Percentiles rank a stretch among this genome's conserved stretches.
These are phyloP conservation scores for Deroplatys truncata DNA, from an alignment of 2,888 invertebrate genomes.

Conservation along the genomic window DNA sequence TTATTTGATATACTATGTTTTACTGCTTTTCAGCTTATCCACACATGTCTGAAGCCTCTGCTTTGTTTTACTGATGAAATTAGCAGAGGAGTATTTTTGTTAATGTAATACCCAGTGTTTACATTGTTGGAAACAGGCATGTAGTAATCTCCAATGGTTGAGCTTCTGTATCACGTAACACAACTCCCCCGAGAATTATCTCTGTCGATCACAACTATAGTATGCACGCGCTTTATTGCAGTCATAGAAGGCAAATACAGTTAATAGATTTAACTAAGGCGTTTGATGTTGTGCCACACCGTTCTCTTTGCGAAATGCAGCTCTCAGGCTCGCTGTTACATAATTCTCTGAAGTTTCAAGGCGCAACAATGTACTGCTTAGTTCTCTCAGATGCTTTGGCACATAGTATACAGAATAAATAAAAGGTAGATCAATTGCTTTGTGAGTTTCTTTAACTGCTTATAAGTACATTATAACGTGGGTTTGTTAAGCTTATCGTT, in stretches of 20 bases:
- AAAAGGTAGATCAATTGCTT: no score
- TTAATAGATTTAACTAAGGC: neutral
- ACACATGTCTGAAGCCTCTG: no score
- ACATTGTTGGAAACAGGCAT: neutral
- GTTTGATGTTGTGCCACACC: neutral
- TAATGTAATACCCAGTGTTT: neutral
- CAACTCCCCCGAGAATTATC: neutral
- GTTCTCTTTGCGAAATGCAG: neutral
- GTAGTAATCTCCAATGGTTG: neutral
- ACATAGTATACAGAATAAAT: no score
- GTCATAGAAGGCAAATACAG: neutral
- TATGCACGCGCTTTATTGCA: neutral
- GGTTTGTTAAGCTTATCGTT: no score
- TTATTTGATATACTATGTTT: no score
- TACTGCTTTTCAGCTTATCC: no score
- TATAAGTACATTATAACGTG: no score
- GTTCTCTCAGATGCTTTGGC: no score
- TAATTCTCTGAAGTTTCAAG: no score
- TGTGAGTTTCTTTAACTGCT: no score
- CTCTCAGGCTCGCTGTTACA: neutral
- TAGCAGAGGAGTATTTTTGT: neutral
- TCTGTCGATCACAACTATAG: neutral
- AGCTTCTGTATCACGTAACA: neutral
- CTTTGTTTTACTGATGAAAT: no score
- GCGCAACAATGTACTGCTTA: no score